Conservation (phyloP, 2,888 invertebrate species). For the Homarus gammarus region DNA sequence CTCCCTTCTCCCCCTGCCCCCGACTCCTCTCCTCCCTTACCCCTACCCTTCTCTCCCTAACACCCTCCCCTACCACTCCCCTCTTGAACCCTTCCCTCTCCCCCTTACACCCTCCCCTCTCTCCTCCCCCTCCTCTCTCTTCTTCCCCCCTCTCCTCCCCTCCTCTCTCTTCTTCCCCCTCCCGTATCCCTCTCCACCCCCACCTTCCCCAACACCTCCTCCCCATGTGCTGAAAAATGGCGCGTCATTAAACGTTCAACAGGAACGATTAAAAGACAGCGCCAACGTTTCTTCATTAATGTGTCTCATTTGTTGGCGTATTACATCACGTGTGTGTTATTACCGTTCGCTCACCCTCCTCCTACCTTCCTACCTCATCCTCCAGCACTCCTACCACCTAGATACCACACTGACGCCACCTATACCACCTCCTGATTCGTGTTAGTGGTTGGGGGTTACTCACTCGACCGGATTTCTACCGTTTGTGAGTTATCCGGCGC, state of each 20-base stretch:
- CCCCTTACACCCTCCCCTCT: neutral
- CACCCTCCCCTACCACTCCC: conserved; percentile 2
- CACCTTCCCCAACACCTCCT: neutral
- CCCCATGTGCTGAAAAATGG: conserved; percentile 40
- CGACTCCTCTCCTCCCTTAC: neutral
- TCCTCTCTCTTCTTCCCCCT: neutral
- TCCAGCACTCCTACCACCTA: neutral
- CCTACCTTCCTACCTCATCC: conserved; percentile 16
- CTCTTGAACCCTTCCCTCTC: neutral
- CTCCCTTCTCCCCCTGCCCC: neutral
- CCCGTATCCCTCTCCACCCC: neutral
- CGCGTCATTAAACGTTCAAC: conserved; percentile 57
- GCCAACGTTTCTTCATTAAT: conserved; percentile 62
- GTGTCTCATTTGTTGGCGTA: conserved; percentile 67
- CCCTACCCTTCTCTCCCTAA: too few species aligned
- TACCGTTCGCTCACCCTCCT: conserved; percentile 6
- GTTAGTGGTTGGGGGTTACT: too few species aligned
- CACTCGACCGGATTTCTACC: too few species aligned
- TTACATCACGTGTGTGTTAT: conserved; percentile 30
- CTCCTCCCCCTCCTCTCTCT: neutral
- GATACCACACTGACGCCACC: too few species aligned
- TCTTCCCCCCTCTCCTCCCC: neutral
- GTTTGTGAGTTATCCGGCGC: too few species aligned
- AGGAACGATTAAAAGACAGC: conserved; percentile 60
- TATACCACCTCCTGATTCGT: too few species aligned